These are phyloP conservation scores for Latrodectus geometricus DNA, from an alignment of 1,140 invertebrate genomes.

Conservation along the genomic window DNA sequence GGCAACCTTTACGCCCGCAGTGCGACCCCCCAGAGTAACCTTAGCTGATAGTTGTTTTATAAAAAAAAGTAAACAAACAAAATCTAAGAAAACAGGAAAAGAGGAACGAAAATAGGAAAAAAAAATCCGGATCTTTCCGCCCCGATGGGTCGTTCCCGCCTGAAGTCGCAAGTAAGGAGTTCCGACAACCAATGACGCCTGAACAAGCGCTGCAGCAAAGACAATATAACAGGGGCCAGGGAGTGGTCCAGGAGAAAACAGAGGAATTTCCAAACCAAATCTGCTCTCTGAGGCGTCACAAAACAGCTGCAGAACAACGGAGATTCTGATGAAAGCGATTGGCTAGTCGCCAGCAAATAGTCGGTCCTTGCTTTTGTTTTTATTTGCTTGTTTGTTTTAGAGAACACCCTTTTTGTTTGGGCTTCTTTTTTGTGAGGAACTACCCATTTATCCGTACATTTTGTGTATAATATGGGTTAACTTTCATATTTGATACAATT, in stretches of 20 bases:
- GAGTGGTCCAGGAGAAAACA: constrained; percentile 2
- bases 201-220: constrained; percentile 44
- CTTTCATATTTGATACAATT: too few species aligned
- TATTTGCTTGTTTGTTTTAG: constrained; percentile 36
- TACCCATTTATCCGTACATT: too few species aligned
- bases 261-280: constrained; percentile 55
- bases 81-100: not conserved
- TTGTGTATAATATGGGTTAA: too few species aligned
- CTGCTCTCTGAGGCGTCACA: constrained; percentile 54
- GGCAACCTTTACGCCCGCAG: constrained; percentile 5
- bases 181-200: constrained; percentile 46
- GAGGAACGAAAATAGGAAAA: not conserved
- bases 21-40: constrained; percentile 14
- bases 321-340: constrained; percentile 51
- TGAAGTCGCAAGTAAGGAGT: constrained; percentile 1
- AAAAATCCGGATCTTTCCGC: constrained; percentile 21
- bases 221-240: constrained; percentile 46
- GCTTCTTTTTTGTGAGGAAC: too few species aligned
- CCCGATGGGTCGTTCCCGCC: constrained; percentile 12
- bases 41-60: constrained; percentile 25
- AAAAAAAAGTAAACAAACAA: not conserved
- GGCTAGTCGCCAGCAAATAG: constrained; percentile 58
- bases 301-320: constrained; percentile 52
- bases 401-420: too few species aligned
- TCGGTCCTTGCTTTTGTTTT: not conserved